Conservation (phyloP, 1,140 invertebrate genomes). For the Venturia canescens region DNA sequence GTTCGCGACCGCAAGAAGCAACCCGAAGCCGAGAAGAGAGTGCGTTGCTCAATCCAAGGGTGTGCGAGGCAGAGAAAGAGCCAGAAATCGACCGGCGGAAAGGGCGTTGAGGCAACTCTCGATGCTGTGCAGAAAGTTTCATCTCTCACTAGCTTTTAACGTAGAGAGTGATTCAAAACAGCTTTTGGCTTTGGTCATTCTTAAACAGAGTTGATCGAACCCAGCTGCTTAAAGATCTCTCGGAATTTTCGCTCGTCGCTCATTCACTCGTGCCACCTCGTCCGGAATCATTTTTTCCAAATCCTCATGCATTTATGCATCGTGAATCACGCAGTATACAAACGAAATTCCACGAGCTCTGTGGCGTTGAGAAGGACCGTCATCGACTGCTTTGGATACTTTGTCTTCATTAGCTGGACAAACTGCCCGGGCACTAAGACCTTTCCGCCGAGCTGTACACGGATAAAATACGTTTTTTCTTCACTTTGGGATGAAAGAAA, state of each 20-base stretch:
- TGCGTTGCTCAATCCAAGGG: too few species aligned
- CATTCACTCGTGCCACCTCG: too few species aligned
- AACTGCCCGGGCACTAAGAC: conserved; percentile 5
- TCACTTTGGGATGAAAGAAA: neutral
- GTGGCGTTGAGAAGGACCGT: conserved; percentile 10
- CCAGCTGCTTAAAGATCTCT: too few species aligned
- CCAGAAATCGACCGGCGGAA: neutral
- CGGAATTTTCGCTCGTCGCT: too few species aligned
- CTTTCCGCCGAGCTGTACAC: neutral
- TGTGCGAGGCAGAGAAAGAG: neutral
- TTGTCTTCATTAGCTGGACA: conserved; percentile 39
- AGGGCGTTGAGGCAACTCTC: neutral
- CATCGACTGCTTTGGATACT: conserved; percentile 22
- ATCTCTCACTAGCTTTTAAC: neutral
- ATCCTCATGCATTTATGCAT: neutral
- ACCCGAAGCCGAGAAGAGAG: too few species aligned
- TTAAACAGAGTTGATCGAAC: too few species aligned
- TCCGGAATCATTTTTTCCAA: neutral
- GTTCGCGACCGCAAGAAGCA: conserved; percentile 16
- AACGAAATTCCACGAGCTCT: neutral
- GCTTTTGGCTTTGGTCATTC: too few species aligned
- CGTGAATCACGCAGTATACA: neutral
- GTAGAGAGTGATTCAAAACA: too few species aligned
- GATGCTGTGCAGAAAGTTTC: neutral
- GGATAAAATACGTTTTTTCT: neutral